Conservation (phyloP, 2,113 vertebrate genomes). For the Oriolus oriolus region DNA sequence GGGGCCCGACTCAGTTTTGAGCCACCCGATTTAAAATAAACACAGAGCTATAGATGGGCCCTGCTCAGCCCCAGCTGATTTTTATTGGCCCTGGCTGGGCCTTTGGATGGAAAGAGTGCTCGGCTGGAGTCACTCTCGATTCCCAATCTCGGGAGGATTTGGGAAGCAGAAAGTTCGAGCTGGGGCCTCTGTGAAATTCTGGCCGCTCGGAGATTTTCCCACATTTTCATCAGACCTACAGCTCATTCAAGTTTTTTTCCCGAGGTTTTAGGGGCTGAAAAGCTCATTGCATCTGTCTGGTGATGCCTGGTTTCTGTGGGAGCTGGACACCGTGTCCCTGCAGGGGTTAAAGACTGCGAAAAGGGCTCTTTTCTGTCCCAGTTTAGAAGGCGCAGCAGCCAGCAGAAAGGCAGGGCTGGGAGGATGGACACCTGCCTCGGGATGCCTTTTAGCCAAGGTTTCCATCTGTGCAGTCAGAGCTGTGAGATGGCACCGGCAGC, state of each 20-base stretch:
- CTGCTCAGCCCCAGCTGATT: neutral
- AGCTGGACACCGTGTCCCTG: neutral
- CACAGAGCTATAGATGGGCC: neutral
- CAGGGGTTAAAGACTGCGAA: accelerated
- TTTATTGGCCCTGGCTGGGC: neutral
- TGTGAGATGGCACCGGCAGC: neutral
- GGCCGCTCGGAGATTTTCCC: slow-evolving; percentile 1
- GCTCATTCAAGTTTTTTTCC: neutral
- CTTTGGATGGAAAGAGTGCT: neutral
- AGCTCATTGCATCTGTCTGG: neutral
- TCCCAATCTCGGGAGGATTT: neutral
- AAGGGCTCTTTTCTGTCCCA: neutral
- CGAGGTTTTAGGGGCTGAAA: neutral
- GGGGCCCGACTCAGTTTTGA: neutral
- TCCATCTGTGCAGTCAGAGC: accelerated
- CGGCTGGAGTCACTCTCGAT: neutral
- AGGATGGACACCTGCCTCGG: neutral
- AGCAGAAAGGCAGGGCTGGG: neutral
- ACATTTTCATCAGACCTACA: neutral
- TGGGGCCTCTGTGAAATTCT: neutral
- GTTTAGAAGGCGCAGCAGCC: neutral
- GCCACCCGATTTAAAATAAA: slow-evolving; percentile 5
- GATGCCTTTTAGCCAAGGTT: neutral
- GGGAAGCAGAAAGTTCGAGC: neutral
- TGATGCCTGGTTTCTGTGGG: accelerated